Evolutionary conservation across 2,797 vertebrate species (phyloP).

Genomic region (Microhierax caerulescens): DNA sequence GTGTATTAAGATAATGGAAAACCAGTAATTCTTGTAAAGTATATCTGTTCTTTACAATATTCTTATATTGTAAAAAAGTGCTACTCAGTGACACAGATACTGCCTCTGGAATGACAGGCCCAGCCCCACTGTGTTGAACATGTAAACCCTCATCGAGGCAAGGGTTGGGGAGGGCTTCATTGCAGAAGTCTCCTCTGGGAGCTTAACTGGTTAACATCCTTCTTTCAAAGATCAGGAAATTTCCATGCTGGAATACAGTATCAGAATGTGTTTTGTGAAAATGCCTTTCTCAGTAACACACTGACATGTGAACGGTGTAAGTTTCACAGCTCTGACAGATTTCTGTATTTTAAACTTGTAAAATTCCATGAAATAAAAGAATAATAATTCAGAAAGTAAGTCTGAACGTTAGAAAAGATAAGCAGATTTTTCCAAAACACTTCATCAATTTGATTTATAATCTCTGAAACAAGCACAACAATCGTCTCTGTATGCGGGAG

Average conservation of each 20-base stretch:
- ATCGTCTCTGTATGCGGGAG: background rate
- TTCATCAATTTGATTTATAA: background rate
- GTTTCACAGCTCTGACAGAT: background rate
- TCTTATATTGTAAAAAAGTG: background rate
- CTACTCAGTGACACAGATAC: background rate
- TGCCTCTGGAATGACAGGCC: background rate
- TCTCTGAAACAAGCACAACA: background rate
- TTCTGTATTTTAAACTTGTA: background rate
- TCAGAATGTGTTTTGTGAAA: background rate
- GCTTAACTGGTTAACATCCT: background rate
- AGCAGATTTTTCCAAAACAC: background rate
- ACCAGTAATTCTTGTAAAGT: background rate
- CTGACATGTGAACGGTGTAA: background rate
- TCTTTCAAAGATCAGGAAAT: background rate
- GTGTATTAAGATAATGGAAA: background rate
- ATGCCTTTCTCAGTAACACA: background rate
- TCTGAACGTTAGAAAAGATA: background rate
- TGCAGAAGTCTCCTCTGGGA: background rate
- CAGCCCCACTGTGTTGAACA: background rate
- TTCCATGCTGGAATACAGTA: background rate
- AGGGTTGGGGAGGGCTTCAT: background rate
- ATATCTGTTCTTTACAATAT: background rate
- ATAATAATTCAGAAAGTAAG: background rate
- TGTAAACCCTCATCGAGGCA: background rate
- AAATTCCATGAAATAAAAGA: background rate